Percentiles rank a stretch among this genome's conserved stretches.
Conservation (phyloP, 1,140 invertebrate species). For the Halotydeus destructor region DNA sequence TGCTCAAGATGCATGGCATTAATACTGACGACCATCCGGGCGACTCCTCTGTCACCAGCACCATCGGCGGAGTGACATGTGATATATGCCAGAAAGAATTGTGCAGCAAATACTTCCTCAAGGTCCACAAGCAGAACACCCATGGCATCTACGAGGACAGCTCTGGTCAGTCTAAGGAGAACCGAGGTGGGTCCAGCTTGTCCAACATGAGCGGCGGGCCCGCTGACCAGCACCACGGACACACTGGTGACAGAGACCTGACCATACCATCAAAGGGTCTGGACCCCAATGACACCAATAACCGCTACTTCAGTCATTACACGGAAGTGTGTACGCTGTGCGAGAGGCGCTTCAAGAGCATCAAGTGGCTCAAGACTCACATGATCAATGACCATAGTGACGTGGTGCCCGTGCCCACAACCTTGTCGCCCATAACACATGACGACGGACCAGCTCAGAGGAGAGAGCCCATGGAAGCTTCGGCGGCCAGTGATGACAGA, state of each 20-base stretch:
- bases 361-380: conserved; percentile 72
- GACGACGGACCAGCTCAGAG: too few species aligned
- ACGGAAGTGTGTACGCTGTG: conserved; percentile 67
- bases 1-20: conserved; percentile 97
- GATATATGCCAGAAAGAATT: conserved; percentile 93
- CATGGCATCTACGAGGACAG: conserved; percentile 49
- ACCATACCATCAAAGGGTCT: conserved; percentile 1
- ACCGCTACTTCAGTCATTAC: conserved; percentile 43
- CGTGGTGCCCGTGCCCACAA: conserved; percentile 18
- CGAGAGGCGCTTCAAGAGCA: conserved; percentile 60
- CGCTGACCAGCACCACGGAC: background rate
- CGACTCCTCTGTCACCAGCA: conserved; percentile 49
- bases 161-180: conserved; percentile 27
- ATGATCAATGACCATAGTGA: conserved; percentile 63
- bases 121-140: conserved; percentile 91
- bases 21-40: conserved; percentile 38
- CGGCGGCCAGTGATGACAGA: too few species aligned
- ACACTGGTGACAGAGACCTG: background rate
- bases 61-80: conserved; percentile 76
- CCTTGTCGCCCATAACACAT: too few species aligned
- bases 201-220: background rate
- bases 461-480: too few species aligned
- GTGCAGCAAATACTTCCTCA: conserved; percentile 89
- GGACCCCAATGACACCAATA: conserved; percentile 23
- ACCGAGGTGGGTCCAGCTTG: conserved; percentile 16